Evolutionary conservation across 2,888 invertebrate genomes (phyloP).

Genomic region (Ophion slaviceki): DNA sequence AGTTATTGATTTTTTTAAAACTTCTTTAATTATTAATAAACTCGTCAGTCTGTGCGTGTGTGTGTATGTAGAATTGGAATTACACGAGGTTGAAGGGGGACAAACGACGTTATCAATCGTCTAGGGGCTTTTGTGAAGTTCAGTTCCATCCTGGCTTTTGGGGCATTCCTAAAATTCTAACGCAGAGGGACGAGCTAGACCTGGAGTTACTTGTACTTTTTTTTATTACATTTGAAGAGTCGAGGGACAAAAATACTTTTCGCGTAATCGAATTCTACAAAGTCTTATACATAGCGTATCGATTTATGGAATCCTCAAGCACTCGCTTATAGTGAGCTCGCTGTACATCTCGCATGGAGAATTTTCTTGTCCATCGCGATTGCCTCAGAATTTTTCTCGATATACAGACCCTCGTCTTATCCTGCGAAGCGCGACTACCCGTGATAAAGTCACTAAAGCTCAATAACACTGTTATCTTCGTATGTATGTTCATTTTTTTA

Average conservation of each 20-base stretch:
- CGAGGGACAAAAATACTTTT: conserved; percentile 23
- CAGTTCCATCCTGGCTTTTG: conserved; percentile 10
- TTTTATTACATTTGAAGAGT: not conserved
- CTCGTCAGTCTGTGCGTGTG: too few relatives aligned
- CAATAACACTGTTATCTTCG: not conserved
- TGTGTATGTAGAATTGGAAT: not conserved
- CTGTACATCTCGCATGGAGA: not conserved
- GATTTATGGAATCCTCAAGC: conserved; percentile 32
- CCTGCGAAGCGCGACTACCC: not conserved
- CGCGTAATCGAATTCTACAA: conserved; percentile 36
- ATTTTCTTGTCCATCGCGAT: conserved; percentile 28
- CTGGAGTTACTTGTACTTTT: not conserved
- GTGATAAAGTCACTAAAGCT: conserved; percentile 4
- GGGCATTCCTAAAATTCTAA: not conserved
- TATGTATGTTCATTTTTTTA: not conserved
- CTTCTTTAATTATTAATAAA: too few relatives aligned
- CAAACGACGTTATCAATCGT: conserved; percentile 15
- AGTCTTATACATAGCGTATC: conserved; percentile 29
- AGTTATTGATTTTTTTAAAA: too few relatives aligned
- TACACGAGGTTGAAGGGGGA: not conserved
- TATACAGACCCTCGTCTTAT: not conserved
- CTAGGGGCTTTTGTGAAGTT: conserved; percentile 1
- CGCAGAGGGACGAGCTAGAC: not conserved
- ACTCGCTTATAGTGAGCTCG: not conserved
- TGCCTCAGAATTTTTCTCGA: conserved; percentile 18